Conservation (phyloP, 2,797 vertebrate species). For the Chiroxiphia lanceolata region DNA sequence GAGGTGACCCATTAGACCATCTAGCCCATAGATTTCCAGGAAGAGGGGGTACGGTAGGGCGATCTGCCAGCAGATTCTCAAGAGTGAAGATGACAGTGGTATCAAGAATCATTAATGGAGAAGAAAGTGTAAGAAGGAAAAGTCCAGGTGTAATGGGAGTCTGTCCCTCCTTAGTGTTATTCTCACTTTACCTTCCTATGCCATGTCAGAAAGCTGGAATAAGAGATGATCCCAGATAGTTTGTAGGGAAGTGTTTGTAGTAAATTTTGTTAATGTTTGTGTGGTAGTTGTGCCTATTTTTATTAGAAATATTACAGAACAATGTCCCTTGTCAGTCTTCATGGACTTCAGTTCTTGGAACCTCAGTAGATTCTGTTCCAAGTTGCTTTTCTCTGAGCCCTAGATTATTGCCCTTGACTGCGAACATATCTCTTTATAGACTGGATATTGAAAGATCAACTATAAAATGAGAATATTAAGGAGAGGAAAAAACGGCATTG, state of each 20-base stretch:
- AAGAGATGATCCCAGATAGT: not conserved
- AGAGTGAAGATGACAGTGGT: not conserved
- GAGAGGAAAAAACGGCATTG: not conserved
- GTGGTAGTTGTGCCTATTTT: not conserved
- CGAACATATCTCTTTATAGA: not conserved
- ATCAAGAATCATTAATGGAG: not conserved
- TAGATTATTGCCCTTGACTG: not conserved
- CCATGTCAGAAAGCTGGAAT: not conserved
- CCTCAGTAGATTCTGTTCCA: not conserved
- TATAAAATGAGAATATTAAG: not conserved
- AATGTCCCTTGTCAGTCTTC: not conserved
- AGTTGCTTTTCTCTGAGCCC: not conserved
- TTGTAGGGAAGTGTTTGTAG: not conserved
- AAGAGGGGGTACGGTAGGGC: not conserved
- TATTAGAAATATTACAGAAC: not conserved
- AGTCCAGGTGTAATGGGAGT: not conserved
- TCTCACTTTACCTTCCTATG: not conserved
- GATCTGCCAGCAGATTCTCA: not conserved
- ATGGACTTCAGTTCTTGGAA: not conserved
- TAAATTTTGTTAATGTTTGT: not conserved
- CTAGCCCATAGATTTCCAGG: not conserved
- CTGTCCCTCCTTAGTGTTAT: not conserved
- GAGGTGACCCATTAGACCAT: not conserved
- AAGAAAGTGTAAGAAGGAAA: not conserved
- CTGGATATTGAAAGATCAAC: not conserved